Conservation (phyloP, 2,113 vertebrate species). For the Leucoraja erinaceus region DNA sequence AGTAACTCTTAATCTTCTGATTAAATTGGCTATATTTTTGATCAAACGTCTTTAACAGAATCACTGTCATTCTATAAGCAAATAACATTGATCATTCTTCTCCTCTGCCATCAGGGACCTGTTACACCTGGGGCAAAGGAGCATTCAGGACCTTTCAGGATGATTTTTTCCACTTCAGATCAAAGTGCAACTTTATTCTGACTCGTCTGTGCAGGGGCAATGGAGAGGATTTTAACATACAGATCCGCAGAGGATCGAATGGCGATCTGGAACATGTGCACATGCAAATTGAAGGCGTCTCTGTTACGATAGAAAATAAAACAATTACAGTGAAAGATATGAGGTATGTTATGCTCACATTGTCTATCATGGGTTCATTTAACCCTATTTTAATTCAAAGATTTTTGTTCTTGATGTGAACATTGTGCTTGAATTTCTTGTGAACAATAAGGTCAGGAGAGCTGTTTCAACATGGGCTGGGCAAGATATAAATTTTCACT, state of each 20-base stretch:
- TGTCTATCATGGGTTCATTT: neutral
- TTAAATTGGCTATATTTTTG: neutral
- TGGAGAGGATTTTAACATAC: constrained; percentile 5
- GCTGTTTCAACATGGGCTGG: neutral
- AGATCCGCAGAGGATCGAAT: neutral
- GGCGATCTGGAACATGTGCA: neutral
- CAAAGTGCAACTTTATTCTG: constrained; percentile 28
- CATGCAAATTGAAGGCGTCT: constrained; percentile 1
- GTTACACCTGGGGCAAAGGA: constrained; percentile 26
- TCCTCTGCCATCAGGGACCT: neutral
- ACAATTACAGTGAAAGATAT: constrained; percentile 10
- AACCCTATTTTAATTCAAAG: neutral
- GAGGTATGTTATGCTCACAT: neutral
- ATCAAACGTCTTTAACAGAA: neutral
- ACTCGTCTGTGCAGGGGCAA: neutral
- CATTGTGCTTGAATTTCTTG: neutral
- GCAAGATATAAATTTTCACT: neutral
- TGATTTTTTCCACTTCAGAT: neutral
- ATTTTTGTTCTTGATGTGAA: neutral
- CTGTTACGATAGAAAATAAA: neutral
- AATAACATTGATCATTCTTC: neutral
- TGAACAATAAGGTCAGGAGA: neutral
- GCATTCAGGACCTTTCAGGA: constrained; percentile 18
- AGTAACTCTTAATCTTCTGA: neutral
- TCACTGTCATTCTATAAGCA: neutral